Evolutionary conservation across 2,113 vertebrate genomes (phyloP).

Genomic region (Hylia prasina): DNA sequence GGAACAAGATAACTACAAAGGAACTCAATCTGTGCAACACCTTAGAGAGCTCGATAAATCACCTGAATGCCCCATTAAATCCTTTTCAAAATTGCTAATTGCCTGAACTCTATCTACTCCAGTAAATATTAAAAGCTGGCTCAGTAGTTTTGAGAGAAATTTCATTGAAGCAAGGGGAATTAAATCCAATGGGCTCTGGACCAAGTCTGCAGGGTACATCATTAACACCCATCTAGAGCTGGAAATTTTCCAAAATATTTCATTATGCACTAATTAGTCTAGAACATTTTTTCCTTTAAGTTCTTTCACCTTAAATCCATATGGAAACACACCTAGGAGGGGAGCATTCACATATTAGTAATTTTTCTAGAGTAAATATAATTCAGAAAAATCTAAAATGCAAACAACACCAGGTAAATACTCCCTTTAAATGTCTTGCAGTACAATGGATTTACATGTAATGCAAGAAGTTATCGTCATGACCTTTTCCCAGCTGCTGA

Average conservation of each 20-base stretch:
- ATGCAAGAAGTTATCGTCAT: neutral
- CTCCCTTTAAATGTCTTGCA: neutral
- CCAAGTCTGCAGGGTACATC: neutral
- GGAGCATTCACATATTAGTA: neutral
- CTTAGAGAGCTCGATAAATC: neutral
- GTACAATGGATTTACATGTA: neutral
- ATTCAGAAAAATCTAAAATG: neutral
- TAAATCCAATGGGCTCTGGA: neutral
- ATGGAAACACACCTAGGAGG: neutral
- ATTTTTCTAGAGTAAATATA: neutral
- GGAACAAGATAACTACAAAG: neutral
- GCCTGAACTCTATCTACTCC: neutral
- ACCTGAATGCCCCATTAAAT: constrained; percentile 12
- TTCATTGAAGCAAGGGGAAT: neutral
- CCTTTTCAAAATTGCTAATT: neutral
- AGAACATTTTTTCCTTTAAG: neutral
- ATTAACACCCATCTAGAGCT: neutral
- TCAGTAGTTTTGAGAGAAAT: neutral
- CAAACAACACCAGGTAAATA: neutral
- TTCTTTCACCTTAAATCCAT: neutral
- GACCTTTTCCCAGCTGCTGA: neutral
- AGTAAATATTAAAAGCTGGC: neutral
- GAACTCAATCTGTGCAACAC: neutral
- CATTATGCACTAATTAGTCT: neutral
- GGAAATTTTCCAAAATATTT: neutral